These are phyloP conservation scores for Boloria selene DNA, from an alignment of 2,888 invertebrate genomes.

Conservation along the genomic window DNA sequence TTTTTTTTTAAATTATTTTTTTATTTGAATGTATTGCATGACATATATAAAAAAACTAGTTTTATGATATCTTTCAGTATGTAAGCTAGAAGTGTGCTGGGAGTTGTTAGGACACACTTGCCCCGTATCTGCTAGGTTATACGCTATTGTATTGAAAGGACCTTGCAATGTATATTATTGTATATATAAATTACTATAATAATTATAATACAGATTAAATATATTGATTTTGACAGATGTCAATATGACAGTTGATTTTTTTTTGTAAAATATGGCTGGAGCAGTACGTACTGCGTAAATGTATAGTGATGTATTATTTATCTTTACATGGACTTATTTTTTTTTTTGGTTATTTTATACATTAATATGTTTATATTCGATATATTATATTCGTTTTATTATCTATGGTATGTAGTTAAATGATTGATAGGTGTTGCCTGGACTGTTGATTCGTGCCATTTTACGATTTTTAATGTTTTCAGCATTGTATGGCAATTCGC, in stretches of 20 bases:
- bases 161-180: conserved; percentile 17
- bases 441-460: too few species aligned
- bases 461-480: too few species aligned
- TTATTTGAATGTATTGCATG: too few species aligned
- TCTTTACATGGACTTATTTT: background rate
- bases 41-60: too few species aligned
- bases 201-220: background rate
- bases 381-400: background rate
- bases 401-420: too few species aligned
- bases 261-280: background rate
- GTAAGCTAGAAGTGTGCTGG: conserved; percentile 30
- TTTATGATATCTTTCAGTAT: background rate
- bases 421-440: too few species aligned
- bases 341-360: background rate
- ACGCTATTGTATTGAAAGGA: conserved; percentile 21
- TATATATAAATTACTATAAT: background rate
- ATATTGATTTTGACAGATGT: conserved; percentile 2
- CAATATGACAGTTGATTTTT: background rate
- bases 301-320: background rate
- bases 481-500: too few species aligned
- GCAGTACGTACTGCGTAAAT: too few species aligned
- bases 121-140: conserved; percentile 17
- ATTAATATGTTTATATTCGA: background rate
- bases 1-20: background rate
- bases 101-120: conserved; percentile 23